Evolutionary conservation across 2,797 vertebrate species (phyloP), one percentile per base, ranked within the genome.

Genomic region (Notolabrus celidotus): DNA sequence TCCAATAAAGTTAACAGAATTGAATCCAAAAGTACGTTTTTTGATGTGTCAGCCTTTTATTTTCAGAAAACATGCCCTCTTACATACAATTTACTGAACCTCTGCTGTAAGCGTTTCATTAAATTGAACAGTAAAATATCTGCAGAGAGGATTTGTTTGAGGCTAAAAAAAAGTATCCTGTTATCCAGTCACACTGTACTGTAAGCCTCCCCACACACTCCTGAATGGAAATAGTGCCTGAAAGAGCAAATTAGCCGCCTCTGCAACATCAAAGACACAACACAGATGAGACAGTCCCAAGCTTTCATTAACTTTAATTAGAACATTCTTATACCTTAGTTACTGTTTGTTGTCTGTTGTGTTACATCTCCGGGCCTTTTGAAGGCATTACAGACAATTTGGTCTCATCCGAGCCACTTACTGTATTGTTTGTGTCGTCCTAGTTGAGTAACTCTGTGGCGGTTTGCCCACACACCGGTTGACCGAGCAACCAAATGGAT

Each of bases 231-330:
- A 25, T 8, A 16, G 23, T 12, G 46, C 46, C 46, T 47, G 46
- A 47, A 62, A 52, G 55, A 49, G 65, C 43, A 67, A 22, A 74
- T 70, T 34, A 63, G 8, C 43, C 36, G 41, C 53, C 33, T 59
- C 29, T 25, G 10, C 42, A 47, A 75, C 42, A 69, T 73, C 31
- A 79, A 67, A 77, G 68, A 9, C 3, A 15, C 10, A 52, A 45
- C 52, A n/a, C 27, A 3, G n/a, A 67, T 12, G 58, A 58, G 52
- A 52, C 29, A 45, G 16, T 43, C 31, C 38, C 5, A 3, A 6
- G 58, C 56, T 77, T 60, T 77, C 65, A 80, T 86, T 58, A 34
- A 61, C 60, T 71, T 59, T 78, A 73, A 88, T 87, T 77, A 75
- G 39, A 45, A 53, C 74, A 82, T 84, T 83, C 64, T 27, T 71